phyloP scores from a whole-genome alignment of 2,888 invertebrate genomes.

The Germaria angustata region DNA sequence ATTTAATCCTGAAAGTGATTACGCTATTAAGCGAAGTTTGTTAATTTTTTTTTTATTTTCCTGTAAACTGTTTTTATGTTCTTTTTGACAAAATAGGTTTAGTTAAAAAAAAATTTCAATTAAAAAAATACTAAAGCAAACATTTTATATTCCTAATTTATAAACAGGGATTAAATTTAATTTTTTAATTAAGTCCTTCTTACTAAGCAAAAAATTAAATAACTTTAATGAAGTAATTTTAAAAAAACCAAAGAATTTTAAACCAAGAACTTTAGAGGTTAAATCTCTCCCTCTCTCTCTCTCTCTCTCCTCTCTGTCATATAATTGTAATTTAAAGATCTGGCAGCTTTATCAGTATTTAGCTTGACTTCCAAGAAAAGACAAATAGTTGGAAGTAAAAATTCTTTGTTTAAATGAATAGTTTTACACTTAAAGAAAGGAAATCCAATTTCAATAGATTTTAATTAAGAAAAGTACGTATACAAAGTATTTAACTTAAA shows the following conservation, averaged over 20 bases:
- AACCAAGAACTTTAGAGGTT: neutral
- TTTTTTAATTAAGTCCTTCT: constrained; percentile 49
- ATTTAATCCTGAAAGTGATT: constrained; percentile 61
- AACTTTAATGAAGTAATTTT: constrained; percentile 13
- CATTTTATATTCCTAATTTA: constrained; percentile 63
- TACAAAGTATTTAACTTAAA: too few relatives aligned
- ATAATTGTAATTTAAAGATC: too few relatives aligned
- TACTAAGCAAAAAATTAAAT: constrained; percentile 1
- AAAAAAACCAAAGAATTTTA: constrained; percentile 9
- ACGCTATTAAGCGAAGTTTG: constrained; percentile 60
- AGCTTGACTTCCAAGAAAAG: too few relatives aligned
- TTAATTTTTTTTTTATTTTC: constrained; percentile 55
- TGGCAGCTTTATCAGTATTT: too few relatives aligned
- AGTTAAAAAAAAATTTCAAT: constrained; percentile 28
- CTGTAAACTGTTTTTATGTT: neutral
- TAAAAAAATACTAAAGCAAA: constrained; percentile 43
- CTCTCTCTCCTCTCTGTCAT: too few relatives aligned
- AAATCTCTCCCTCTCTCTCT: too few relatives aligned
- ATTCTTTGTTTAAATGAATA: neutral
- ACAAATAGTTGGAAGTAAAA: too few relatives aligned
- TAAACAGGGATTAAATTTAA: constrained; percentile 63
- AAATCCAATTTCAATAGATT: too few relatives aligned
- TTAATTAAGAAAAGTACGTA: too few relatives aligned
- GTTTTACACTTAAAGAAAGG: neutral
- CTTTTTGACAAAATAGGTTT: constrained; percentile 2